These are phyloP conservation scores for Holacanthella duospinosa DNA, from an alignment of 2,888 invertebrate species.

Conservation along the genomic window DNA sequence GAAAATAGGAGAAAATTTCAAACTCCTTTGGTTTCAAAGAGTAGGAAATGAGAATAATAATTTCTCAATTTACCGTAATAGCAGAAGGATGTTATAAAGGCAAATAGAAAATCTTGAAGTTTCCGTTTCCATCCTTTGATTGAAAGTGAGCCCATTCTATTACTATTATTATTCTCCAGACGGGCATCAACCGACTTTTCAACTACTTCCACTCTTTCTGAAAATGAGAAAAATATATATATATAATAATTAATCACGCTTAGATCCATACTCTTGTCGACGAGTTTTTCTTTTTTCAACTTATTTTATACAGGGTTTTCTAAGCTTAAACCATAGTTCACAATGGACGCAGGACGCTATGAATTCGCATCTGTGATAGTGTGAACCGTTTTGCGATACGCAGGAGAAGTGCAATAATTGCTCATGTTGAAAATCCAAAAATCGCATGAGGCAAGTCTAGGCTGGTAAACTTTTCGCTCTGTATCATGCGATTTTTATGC, in stretches of 20 bases:
- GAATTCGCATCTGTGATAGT: too few species aligned
- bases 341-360: too few species aligned
- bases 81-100: not conserved
- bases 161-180: not conserved
- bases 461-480: too few species aligned
- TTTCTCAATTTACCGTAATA: slow-evolving; percentile 2
- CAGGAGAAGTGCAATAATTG: too few species aligned
- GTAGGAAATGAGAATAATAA: slow-evolving; percentile 2
- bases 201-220: not conserved
- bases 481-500: too few species aligned
- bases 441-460: too few species aligned
- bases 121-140: not conserved
- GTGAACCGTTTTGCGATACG: too few species aligned
- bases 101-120: slow-evolving; percentile 1
- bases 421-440: too few species aligned
- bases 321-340: too few species aligned
- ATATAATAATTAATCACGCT: not conserved
- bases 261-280: not conserved
- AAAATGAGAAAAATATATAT: not conserved
- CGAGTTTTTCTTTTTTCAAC: too few species aligned
- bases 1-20: not conserved
- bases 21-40: not conserved
- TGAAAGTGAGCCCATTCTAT: not conserved
- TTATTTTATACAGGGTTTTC: too few species aligned
- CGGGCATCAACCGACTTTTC: not conserved